Evolutionary conservation across 2,888 invertebrate species (phyloP).

Genomic region (Epistrophe eligans): DNA sequence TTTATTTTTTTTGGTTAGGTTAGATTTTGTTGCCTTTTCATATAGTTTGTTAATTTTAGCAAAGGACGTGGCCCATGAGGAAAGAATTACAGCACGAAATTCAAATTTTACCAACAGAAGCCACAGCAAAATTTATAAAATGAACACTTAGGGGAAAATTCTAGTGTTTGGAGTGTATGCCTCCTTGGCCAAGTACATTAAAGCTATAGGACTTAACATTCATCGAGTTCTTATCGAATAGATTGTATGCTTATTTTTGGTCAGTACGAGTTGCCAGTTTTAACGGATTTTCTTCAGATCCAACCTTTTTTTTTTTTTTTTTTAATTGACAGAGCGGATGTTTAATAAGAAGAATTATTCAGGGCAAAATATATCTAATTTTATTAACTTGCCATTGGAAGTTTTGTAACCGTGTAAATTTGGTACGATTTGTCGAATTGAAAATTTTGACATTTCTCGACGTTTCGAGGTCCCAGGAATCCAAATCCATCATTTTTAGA

Average conservation of each 20-base stretch:
- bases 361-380: too few species aligned
- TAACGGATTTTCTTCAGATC: not conserved
- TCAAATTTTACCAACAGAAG: conserved; percentile 38
- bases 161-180: not conserved
- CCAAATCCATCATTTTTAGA: too few species aligned
- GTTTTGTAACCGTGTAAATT: too few species aligned
- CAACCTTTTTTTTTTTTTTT: too few species aligned
- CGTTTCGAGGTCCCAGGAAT: too few species aligned
- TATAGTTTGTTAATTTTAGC: not conserved
- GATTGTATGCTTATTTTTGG: conserved; percentile 7
- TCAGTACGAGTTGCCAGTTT: not conserved
- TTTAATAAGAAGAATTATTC: not conserved
- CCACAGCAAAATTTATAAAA: conserved; percentile 34
- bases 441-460: too few species aligned
- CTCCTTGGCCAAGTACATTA: conserved; percentile 3
- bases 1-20: not conserved
- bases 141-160: conserved; percentile 9
- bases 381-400: too few species aligned
- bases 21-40: not conserved
- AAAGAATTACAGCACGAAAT: conserved; percentile 30
- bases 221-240: conserved; percentile 9
- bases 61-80: not conserved
- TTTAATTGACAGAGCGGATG: not conserved
- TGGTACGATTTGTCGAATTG: too few species aligned
- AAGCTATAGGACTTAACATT: not conserved